Evolutionary conservation across 2,797 vertebrate species (phyloP).

Genomic region (Paguma larvata): DNA sequence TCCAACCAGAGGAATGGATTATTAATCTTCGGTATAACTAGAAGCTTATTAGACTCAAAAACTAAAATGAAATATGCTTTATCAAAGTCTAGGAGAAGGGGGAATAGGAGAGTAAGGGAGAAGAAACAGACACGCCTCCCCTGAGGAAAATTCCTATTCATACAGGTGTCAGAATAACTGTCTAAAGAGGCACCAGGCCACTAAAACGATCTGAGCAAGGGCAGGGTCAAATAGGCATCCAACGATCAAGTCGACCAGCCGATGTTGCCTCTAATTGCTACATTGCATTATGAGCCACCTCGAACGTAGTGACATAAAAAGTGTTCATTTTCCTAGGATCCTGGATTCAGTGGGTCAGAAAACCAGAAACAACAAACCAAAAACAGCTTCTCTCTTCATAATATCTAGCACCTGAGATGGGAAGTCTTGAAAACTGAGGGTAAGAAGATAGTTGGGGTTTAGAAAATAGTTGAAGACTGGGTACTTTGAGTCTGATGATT

Average conservation of each 20-base stretch:
- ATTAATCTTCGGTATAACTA: not conserved
- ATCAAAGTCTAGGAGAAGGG: not conserved
- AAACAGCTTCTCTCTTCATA: not conserved
- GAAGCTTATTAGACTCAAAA: not conserved
- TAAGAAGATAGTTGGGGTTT: not conserved
- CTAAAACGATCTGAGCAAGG: not conserved
- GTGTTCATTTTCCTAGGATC: not conserved
- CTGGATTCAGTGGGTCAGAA: not conserved
- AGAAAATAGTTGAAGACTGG: not conserved
- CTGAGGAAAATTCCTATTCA: not conserved
- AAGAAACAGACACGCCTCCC: not conserved
- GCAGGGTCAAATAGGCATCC: not conserved
- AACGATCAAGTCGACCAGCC: not conserved
- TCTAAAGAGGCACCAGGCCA: not conserved
- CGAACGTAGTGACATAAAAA: not conserved
- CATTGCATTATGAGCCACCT: too few species aligned
- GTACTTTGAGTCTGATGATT: not conserved
- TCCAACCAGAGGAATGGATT: not conserved
- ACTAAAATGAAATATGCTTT: not conserved
- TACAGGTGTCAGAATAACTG: not conserved
- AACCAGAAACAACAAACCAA: not conserved
- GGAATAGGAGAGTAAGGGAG: not conserved
- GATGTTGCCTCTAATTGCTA: too few species aligned
- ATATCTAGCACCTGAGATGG: not conserved
- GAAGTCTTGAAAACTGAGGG: not conserved